Conservation (phyloP, 1,140 invertebrate genomes). For the Prorops nasuta region DNA sequence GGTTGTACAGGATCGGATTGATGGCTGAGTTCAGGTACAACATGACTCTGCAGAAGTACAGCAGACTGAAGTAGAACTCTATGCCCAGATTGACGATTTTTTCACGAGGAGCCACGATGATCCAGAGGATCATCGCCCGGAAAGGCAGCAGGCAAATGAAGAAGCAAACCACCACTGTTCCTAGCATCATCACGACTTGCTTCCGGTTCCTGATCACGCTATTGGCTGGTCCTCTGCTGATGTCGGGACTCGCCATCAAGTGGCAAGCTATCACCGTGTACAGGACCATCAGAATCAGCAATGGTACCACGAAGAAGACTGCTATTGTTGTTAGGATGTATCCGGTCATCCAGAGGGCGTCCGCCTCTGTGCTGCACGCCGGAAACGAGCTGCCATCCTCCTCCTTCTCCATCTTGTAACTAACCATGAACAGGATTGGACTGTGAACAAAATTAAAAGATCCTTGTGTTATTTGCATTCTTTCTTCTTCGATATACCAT, state of each 20-base stretch:
- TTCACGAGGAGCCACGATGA: constrained; percentile 71
- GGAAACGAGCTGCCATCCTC: constrained; percentile 69
- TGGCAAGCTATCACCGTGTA: constrained; percentile 82
- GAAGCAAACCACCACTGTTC: constrained; percentile 86
- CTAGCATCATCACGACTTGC: constrained; percentile 85
- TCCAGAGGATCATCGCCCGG: constrained; percentile 80
- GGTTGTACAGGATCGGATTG: constrained; percentile 86
- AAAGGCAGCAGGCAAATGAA: constrained; percentile 89
- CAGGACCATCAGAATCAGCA: constrained; percentile 75
- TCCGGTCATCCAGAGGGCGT: constrained; percentile 67
- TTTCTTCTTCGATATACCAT: too few species aligned
- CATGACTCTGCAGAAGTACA: constrained; percentile 85
- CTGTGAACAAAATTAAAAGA: constrained; percentile 58
- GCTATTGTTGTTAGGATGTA: constrained; percentile 79
- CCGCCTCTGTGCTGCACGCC: constrained; percentile 73
- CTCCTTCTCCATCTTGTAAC: constrained; percentile 68
- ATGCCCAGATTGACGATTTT: constrained; percentile 65
- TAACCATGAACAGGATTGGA: constrained; percentile 75
- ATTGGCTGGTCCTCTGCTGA: constrained; percentile 64
- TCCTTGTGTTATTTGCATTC: too few species aligned
- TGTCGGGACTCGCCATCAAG: constrained; percentile 73
- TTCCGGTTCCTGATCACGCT: constrained; percentile 65
- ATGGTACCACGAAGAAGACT: constrained; percentile 81
- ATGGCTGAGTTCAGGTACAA: constrained; percentile 86
- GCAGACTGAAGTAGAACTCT: constrained; percentile 79